Base-by-base conservation (phyloP, 1,140 invertebrate genomes). In the Brachionus manjavacas region DNA sequence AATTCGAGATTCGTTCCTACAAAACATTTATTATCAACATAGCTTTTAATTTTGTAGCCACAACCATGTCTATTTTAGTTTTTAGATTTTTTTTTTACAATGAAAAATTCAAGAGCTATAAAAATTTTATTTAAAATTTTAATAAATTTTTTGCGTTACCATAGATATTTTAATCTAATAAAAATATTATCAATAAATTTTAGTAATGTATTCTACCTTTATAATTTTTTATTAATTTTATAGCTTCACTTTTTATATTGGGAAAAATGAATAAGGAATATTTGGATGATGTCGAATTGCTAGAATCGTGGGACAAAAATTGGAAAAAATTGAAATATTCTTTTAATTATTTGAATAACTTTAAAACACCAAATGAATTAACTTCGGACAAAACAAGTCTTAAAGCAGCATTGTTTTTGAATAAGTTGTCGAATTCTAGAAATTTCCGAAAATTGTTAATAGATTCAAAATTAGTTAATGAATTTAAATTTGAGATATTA, bases 21-120 rank as follows among this genome's bases (percentile, higher is more conserved):
- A 25, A 8, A 8, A 11, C 41, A 46, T 76, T 76, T 23, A 12
- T 76, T 2, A 76, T 76, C 4, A 23, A 76, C n/a, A 14, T 49
- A 25, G 23, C 16, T 23, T 76, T 49, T 28, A 43, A 76, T 25
- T 76, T 76, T 25, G 20, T 49, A 12, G 12, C 6, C 41, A 76
- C 72, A 25, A 76, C 25, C 20, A 49, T 76, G 9, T 46, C 72
- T 11, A 49, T 76, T 11, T 4, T 76, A 8, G 12, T 76, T 4
- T 49, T 76, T 43, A 76, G 25, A 49, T 76, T 49, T 11, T 76
- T 76, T 76, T 76, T 76, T 49, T 76, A 49, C 25, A 76, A 49
- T 76, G 7, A 43, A 4, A 76, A 49, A 41, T 43, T 74, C 3
- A 74, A 43, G 3, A 74, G 16, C 43, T 16, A 46, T 41, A 74